phyloP scores from a whole-genome alignment of 1,140 invertebrate species.

The Dinoponera quadriceps region DNA sequence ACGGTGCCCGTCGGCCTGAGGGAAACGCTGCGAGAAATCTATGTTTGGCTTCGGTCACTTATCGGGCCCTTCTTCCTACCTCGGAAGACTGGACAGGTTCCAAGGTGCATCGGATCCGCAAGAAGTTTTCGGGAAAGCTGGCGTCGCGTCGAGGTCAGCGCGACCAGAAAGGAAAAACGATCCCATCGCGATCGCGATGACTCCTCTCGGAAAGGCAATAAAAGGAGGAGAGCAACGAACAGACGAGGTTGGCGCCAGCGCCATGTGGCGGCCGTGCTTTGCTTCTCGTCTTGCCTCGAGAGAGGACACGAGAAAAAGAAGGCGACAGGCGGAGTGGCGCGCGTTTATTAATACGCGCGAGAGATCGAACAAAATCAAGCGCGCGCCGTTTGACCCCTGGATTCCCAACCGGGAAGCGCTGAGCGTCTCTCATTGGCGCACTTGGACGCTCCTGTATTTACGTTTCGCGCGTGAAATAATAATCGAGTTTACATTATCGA shows the following conservation, averaged over 20 bases:
- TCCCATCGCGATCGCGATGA: conserved; percentile 36
- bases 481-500: no score
- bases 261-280: conserved; percentile 67
- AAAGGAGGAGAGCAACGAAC: conserved; percentile 67
- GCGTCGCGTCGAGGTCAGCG: conserved; percentile 18
- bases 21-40: conserved; percentile 2
- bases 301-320: conserved; percentile 25
- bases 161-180: conserved; percentile 54
- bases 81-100: conserved; percentile 16
- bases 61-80: not conserved
- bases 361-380: conserved; percentile 3
- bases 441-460: not conserved
- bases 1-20: not conserved
- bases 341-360: conserved; percentile 50
- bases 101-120: conserved; percentile 15
- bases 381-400: not conserved
- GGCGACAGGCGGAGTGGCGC: not conserved
- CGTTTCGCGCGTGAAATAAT: no score
- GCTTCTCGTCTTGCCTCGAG: conserved; percentile 45
- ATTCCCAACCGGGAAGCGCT: not conserved
- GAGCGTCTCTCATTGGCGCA: not conserved
- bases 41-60: conserved; percentile 45
- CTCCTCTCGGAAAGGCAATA: conserved; percentile 68
- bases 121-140: conserved; percentile 48
- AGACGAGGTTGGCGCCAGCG: conserved; percentile 73